phyloP scores from a whole-genome alignment of 2,797 vertebrate genomes.

The Aldrovandia affinis region DNA sequence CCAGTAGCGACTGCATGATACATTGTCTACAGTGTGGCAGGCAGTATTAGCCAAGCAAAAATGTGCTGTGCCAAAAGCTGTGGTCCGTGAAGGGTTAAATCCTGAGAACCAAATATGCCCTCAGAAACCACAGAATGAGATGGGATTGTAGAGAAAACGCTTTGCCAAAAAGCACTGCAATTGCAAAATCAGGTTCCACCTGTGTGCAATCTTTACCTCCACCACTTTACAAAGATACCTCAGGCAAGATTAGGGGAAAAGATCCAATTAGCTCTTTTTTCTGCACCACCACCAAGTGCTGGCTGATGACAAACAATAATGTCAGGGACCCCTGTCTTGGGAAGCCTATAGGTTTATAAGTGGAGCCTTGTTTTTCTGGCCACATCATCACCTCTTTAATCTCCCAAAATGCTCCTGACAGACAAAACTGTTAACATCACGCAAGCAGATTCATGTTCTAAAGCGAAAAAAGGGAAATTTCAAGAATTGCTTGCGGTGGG shows the following conservation, averaged over 20 bases:
- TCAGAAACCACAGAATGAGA: background rate
- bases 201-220: constrained; percentile 34
- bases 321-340: constrained; percentile 5
- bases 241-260: background rate
- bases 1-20: background rate
- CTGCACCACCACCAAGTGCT: background rate
- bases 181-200: constrained; percentile 10
- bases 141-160: background rate
- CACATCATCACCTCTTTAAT: constrained; percentile 61
- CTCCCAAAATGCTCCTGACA: constrained; percentile 63
- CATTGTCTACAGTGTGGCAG: background rate
- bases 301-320: constrained; percentile 23
- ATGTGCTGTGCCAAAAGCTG: background rate
- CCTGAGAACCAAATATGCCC: background rate
- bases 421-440: constrained; percentile 61
- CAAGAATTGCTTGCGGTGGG: constrained; percentile 53
- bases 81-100: constrained; percentile 2
- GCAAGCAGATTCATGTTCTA: constrained; percentile 54
- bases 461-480: constrained; percentile 61
- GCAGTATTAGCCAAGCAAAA: background rate
- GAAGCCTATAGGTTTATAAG: constrained; percentile 22
- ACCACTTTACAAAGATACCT: constrained; percentile 10
- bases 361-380: constrained; percentile 47
- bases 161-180: background rate
- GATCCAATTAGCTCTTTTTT: background rate